Percentiles rank a stretch among this genome's conserved stretches.
Conservation (phyloP, 2,113 vertebrate species). For the Phylloscopus trochiloides region DNA sequence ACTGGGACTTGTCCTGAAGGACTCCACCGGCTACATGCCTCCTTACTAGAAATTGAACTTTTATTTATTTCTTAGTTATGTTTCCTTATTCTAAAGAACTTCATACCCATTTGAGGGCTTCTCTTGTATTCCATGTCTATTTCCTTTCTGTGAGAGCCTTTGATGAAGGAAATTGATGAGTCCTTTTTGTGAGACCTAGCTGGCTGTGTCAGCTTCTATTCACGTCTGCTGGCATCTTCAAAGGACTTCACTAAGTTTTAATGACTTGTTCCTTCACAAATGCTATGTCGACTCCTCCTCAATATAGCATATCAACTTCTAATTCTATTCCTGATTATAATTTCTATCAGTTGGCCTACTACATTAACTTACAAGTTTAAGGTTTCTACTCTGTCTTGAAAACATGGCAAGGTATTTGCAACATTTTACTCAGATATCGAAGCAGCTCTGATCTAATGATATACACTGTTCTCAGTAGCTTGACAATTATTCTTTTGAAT, state of each 20-base stretch:
- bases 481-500: neutral
- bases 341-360: neutral
- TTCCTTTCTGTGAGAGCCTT: neutral
- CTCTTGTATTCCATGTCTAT: neutral
- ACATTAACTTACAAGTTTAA: neutral
- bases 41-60: neutral
- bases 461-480: neutral
- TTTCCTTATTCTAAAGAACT: neutral
- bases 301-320: neutral
- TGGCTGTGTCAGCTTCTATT: neutral
- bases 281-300: neutral
- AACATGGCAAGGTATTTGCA: neutral
- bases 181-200: neutral
- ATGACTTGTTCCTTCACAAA: neutral
- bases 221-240: neutral
- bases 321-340: neutral
- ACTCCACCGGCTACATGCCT: neutral
- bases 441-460: neutral
- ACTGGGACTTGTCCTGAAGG: neutral
- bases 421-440: neutral
- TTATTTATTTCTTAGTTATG: neutral
- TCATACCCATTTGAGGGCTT: neutral
- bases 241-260: neutral
- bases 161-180: neutral
- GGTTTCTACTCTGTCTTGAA: neutral